Base-by-base conservation (phyloP, 2,113 vertebrate genomes). In the Orthonyx spaldingii region DNA sequence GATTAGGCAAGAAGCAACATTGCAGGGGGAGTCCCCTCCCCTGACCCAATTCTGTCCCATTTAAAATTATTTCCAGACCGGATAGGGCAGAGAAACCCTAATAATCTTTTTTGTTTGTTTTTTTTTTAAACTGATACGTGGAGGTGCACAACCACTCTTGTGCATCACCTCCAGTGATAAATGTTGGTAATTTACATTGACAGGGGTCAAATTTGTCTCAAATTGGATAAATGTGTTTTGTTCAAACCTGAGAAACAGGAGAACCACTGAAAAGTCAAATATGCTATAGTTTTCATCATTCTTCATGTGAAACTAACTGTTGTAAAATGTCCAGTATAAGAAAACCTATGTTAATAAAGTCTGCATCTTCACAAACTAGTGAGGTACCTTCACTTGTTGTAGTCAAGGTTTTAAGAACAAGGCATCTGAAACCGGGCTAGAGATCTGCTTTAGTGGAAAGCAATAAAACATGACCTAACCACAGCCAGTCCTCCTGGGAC, bases 401-500 rank as follows among this genome's bases (percentile, higher is more conserved):
- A 33, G 28, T 22, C 26, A 87, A 90, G 88, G 81, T 84, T 84
- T 80, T 93, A 87, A 56, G 59, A 89, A 89, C 41, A 81, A 85
- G 53, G 95, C 86, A 87, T 90, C 64, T 82, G 69, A 95, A 82
- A 41, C 59, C 52, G 93, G 56, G 53, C 86, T 84, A 90, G 79
- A 90, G 50, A 59, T 89, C 82, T 96, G 17, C 95, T 96, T 94
- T 41, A 81, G 84, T 57, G 79, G 81, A 97, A 91, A 90, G 96
- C 91, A 93, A 92, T 94, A 90, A 95, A 97, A 91, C 3, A 4
- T 82, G 80, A 94, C 39, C 78, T 88, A 75, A 80, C 74, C 96
- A 85, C 39, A 95, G 94, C 39, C 64, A 84, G 78, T 94, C 94
- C 96, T 96, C 93, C 84, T 86, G 91, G 96, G 94, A 97, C 4